Evolutionary conservation across 2,113 vertebrate species (phyloP), one percentile per base, ranked within the genome.

Genomic region (Bagarius yarrelli): DNA sequence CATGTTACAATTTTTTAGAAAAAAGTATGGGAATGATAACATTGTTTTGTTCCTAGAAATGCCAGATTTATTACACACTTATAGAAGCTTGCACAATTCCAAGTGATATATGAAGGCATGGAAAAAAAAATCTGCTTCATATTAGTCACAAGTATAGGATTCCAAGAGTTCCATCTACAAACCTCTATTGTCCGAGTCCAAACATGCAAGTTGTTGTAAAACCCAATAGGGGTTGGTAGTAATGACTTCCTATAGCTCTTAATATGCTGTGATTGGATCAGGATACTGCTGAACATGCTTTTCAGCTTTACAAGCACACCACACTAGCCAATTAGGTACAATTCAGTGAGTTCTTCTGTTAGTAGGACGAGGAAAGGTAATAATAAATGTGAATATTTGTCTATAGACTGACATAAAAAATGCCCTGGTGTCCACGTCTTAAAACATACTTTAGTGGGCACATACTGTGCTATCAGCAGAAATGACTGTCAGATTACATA

Each of bases 401-500:
- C 11, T 53, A 0, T 9, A 47, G 5, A 47, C 44, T 47, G 4
- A 47, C 5, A 21, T 52, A 70, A 60, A 60, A 73, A 83, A 36
- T 55, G 57, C n/a, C 52, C 25, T 44, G 27, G 64, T 78, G 40
- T 83, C 59, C 78, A 40, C 44, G 56, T 30, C 23, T 64, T 57
- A 56, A 60, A 70, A 60, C n/a, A 23, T 25, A 60, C n/a, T 60
- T 44, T 27, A 13, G 30, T 64, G 73, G 61, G 69, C 55, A 83
- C 36, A 27, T 69, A 80, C 75, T 30, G 36, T 56, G 36, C 50
- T 23, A 15, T 75, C 8, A 64, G 72, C 77, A 75, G 21, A 23
- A 56, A 56, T 19, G 25, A 14, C 64, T 81, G 30, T 75, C 79
- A 73, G n/a, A 34, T 59, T 63, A 44, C 66, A 78, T 23, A 34